Percentiles rank a stretch among this genome's conserved stretches.
phyloP scores from a whole-genome alignment of 2,888 invertebrate species.

The Silvanus unidentatus region DNA sequence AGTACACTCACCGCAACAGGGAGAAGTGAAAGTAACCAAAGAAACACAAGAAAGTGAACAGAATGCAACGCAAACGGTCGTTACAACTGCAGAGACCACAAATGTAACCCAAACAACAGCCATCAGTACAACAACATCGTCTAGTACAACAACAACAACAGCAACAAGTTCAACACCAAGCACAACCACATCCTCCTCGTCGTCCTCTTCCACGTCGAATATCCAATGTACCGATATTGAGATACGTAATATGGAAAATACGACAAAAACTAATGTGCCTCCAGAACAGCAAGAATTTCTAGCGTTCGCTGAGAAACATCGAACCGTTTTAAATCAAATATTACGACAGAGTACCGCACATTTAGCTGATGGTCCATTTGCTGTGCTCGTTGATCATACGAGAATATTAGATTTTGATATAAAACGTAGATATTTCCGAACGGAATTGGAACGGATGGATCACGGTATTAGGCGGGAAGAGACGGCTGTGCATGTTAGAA shows the following conservation, averaged over 20 bases:
- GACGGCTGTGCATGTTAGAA: conserved; percentile 76
- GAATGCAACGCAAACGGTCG: conserved; percentile 5
- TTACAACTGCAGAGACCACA: conserved; percentile 7
- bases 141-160: not conserved
- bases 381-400: conserved; percentile 81
- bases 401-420: conserved; percentile 86
- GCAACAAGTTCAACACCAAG: not conserved
- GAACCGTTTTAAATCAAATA: conserved; percentile 84
- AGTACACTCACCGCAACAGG: conserved; percentile 67
- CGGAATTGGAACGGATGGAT: conserved; percentile 78
- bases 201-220: conserved; percentile 3
- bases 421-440: conserved; percentile 78
- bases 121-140: conserved; percentile 1
- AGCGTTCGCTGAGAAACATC: conserved; percentile 80
- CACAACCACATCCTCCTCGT: not conserved
- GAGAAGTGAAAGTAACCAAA: conserved; percentile 30
- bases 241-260: conserved; percentile 11
- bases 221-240: conserved; percentile 11
- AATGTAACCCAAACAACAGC: conserved; percentile 5
- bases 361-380: conserved; percentile 79
- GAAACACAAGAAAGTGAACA: conserved; percentile 16
- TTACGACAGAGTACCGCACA: conserved; percentile 73
- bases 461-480: conserved; percentile 76
- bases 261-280: conserved; percentile 25
- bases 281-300: conserved; percentile 69